These are phyloP conservation scores for Channallabes apus DNA, from an alignment of 2,797 vertebrate species.

Conservation along the genomic window DNA sequence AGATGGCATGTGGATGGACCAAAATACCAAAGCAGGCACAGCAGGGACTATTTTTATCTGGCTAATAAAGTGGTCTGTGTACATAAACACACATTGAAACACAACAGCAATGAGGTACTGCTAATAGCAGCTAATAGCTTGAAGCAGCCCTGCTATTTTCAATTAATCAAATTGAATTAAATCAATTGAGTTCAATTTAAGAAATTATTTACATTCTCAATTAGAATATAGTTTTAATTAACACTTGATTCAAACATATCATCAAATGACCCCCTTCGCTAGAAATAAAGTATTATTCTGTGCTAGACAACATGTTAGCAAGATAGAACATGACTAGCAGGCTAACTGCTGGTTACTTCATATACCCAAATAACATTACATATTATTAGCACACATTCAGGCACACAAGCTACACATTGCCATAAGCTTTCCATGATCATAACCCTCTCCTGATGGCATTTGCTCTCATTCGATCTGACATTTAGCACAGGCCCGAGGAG, in stretches of 20 bases:
- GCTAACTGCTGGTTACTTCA: slow-evolving; percentile 16
- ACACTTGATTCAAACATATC: background rate
- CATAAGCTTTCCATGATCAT: slow-evolving; percentile 27
- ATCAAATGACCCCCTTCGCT: background rate
- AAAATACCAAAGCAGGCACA: background rate
- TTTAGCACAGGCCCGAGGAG: slow-evolving; percentile 35
- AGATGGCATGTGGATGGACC: no score
- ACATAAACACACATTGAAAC: background rate
- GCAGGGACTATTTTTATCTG: background rate
- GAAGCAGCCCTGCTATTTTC: background rate
- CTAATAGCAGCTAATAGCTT: background rate
- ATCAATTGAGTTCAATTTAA: no score
- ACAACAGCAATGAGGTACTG: background rate
- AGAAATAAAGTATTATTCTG: no score
- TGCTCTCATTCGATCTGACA: slow-evolving; percentile 45
- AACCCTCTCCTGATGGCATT: slow-evolving; percentile 41
- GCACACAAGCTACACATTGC: background rate
- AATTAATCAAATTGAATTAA: background rate
- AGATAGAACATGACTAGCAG: background rate
- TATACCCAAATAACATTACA: slow-evolving; percentile 22
- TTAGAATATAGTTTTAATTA: background rate
- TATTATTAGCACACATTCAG: background rate
- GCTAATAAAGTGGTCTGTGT: background rate
- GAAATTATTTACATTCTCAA: background rate
- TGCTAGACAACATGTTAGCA: background rate